Base-by-base conservation (phyloP, 2,113 vertebrate genomes). In the Nothobranchius kuhntae region DNA sequence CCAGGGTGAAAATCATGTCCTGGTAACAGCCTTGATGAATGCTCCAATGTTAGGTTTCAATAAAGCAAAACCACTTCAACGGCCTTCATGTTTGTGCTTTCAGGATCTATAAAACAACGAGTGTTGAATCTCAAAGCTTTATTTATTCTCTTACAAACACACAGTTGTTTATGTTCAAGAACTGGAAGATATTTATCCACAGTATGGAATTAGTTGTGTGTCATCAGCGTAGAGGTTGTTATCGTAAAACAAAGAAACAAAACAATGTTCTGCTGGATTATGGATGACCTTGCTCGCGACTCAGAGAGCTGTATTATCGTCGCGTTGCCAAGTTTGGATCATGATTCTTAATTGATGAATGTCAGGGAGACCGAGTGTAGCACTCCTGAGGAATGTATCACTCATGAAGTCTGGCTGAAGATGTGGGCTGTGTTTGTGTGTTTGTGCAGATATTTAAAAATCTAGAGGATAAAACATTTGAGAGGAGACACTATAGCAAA, bases 301-400 rank as follows among this genome's bases (percentile, higher is more conserved):
- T 81, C 71, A 70, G 15, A 65, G 51, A 60, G 53, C 63, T 50
- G 75, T 30, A 35, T 3, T n/a, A 7, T 44, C 13, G 59, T 55
- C 17, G 13, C 60, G 63, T 44, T 48, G 50, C 54, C 21, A 35
- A 57, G 9, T 14, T n/a, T 1, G 2, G 48, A 60, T 63, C 3
- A 9, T 50, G 48, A 56, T 63, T 68, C 51, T 36, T 64, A 52
- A 68, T 38, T 68, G 38, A 55, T 61, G 53, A 71, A 30, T 70
- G 74, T 61, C 47, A 64, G 59, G 12, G 11, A 24, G 50, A 57
- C 45, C 3, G 62, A 71, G 13, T 48, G n/a, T 36, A 38, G 38
- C 26, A 46, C 56, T 55, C 55, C 38, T 56, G 52, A 57, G 67
- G 46, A 26, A 70, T 21, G 48, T 48, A 73, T 68, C 70, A 71